Conservation (phyloP, 2,113 vertebrate genomes). For the Myotis davidii region DNA sequence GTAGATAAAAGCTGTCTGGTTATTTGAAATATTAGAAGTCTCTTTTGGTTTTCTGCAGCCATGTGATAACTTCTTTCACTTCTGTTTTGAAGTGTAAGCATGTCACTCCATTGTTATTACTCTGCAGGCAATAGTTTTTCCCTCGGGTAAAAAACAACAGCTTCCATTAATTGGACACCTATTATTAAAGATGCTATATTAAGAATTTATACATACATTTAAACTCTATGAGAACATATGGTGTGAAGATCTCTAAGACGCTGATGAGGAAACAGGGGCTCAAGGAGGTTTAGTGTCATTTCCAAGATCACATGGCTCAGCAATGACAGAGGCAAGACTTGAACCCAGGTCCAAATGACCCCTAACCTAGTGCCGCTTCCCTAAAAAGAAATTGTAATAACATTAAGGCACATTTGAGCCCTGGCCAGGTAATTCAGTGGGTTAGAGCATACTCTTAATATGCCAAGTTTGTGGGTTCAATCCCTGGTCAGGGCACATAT, state of each 20-base stretch:
- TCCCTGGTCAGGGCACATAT: neutral
- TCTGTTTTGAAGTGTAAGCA: neutral
- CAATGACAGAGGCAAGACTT: neutral
- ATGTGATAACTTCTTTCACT: neutral
- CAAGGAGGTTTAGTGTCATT: neutral
- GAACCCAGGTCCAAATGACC: neutral
- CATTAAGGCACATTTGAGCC: neutral
- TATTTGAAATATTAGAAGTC: neutral
- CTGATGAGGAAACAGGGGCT: neutral
- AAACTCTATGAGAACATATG: neutral
- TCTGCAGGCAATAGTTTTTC: neutral
- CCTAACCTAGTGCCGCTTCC: neutral
- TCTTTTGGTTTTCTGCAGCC: constrained; percentile 2
- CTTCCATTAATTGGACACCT: neutral
- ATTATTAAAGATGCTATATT: neutral
- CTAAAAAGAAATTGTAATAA: neutral
- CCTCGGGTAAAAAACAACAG: constrained; percentile 2
- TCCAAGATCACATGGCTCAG: neutral
- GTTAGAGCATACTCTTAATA: neutral
- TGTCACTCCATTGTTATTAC: neutral
- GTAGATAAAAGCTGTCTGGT: neutral
- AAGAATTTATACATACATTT: neutral
- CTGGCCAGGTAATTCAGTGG: neutral
- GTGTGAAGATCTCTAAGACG: neutral
- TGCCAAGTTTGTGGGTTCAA: neutral